Evolutionary conservation across 2,888 invertebrate genomes (phyloP).

Genomic region (Tipula helvola): DNA sequence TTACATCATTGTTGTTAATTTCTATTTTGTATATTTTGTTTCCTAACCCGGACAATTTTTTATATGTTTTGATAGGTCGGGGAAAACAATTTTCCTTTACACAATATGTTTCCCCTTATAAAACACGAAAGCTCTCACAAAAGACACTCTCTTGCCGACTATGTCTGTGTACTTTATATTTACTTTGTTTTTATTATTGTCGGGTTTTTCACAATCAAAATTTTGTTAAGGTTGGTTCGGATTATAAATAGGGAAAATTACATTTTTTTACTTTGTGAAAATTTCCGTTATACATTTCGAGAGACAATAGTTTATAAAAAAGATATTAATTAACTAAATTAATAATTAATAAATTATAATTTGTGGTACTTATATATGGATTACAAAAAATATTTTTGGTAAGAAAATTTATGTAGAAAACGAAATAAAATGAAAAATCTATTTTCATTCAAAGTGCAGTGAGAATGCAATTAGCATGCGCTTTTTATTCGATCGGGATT

Average conservation of each 20-base stretch:
- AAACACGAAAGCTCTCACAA: neutral
- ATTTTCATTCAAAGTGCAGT: neutral
- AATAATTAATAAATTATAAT: neutral
- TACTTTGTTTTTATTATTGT: conserved; percentile 7
- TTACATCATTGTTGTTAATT: neutral
- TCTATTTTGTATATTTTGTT: conserved; percentile 14
- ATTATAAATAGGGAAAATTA: neutral
- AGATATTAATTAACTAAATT: neutral
- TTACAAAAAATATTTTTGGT: neutral
- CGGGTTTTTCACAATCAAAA: conserved; percentile 5
- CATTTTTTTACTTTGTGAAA: neutral
- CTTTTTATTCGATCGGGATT: conserved; percentile 8
- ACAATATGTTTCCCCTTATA: neutral
- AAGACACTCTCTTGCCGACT: neutral
- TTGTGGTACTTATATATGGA: neutral
- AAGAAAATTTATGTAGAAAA: neutral
- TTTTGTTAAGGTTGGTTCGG: conserved; percentile 7
- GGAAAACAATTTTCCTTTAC: neutral
- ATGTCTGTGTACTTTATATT: neutral
- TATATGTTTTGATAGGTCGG: conserved; percentile 33
- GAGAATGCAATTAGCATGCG: conserved; percentile 8
- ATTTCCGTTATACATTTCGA: neutral
- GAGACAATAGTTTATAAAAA: neutral
- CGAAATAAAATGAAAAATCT: neutral
- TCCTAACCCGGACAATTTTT: conserved; percentile 37